phyloP scores from a whole-genome alignment of 2,797 vertebrate genomes.

The Mormyrus hasselquistii region DNA sequence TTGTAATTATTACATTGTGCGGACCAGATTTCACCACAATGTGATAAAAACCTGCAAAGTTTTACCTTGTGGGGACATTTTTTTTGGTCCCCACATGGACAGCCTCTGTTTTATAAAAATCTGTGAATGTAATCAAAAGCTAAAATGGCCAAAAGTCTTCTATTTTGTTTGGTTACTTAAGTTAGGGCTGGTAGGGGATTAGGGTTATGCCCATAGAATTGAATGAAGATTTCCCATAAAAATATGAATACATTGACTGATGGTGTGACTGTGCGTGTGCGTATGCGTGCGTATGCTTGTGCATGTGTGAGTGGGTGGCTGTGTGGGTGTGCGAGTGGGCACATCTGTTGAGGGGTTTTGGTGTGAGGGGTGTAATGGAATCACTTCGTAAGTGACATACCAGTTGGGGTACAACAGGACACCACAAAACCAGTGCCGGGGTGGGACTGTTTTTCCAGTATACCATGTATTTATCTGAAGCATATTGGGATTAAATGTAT shows the following conservation, averaged over 20 bases:
- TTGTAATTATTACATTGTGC: background rate
- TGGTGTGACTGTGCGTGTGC: background rate
- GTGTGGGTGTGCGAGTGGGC: constrained; percentile 30
- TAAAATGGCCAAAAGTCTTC: background rate
- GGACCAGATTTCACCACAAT: background rate
- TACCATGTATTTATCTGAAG: constrained; percentile 64
- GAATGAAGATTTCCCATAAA: background rate
- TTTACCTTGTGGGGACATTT: background rate
- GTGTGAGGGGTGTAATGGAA: constrained; percentile 69
- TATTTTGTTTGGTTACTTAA: background rate
- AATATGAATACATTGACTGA: background rate
- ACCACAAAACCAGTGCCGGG: constrained; percentile 76
- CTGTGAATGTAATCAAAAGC: background rate
- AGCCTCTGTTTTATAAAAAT: background rate
- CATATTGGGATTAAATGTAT: constrained; percentile 58
- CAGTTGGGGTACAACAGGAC: constrained; percentile 76
- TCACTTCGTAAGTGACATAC: constrained; percentile 85
- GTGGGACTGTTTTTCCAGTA: constrained; percentile 80
- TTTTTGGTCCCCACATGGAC: background rate
- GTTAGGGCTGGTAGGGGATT: background rate
- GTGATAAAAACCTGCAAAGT: background rate
- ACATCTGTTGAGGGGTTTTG: constrained; percentile 46
- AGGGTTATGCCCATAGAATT: background rate
- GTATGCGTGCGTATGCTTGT: background rate
- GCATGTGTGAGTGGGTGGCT: background rate